Conservation (phyloP, 1,140 invertebrate genomes). For the Drosophila tropicalis region DNA sequence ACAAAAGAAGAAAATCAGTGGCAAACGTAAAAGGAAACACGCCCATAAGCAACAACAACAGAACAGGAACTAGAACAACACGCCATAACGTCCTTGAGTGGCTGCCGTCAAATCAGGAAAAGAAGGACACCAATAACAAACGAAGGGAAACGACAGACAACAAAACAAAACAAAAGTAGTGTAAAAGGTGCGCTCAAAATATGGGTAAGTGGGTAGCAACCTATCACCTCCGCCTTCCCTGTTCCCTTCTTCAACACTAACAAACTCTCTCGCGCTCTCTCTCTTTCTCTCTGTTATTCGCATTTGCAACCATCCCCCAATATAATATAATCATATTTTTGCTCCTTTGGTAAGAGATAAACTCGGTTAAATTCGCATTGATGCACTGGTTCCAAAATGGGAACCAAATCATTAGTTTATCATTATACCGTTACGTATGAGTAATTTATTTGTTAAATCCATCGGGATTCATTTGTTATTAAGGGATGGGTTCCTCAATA, state of each 20-base stretch:
- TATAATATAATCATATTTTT: background rate
- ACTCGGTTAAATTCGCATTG: constrained; percentile 59
- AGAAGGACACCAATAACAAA: constrained; percentile 35
- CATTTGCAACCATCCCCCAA: background rate
- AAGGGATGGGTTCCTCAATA: too few species aligned
- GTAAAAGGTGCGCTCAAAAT: constrained; percentile 65
- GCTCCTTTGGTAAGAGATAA: background rate
- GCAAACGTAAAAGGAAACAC: background rate
- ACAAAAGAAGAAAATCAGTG: background rate
- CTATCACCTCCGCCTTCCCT: constrained; percentile 1
- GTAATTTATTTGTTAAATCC: background rate
- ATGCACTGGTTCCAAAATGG: constrained; percentile 15
- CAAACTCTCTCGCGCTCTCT: too few species aligned
- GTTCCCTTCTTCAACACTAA: background rate
- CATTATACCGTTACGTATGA: background rate
- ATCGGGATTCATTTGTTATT: too few species aligned
- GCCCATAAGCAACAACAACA: constrained; percentile 6
- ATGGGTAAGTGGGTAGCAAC: constrained; percentile 66
- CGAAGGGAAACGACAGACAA: constrained; percentile 29
- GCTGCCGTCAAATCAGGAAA: constrained; percentile 20
- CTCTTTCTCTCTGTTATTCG: too few species aligned
- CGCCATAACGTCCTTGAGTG: constrained; percentile 20
- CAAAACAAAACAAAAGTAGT: constrained; percentile 41
- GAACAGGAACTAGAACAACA: constrained; percentile 39
- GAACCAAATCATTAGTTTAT: background rate